These are phyloP conservation scores for Astropecten irregularis DNA, from an alignment of 53 echinoderm and acorn worm species.

Conservation along the genomic window DNA sequence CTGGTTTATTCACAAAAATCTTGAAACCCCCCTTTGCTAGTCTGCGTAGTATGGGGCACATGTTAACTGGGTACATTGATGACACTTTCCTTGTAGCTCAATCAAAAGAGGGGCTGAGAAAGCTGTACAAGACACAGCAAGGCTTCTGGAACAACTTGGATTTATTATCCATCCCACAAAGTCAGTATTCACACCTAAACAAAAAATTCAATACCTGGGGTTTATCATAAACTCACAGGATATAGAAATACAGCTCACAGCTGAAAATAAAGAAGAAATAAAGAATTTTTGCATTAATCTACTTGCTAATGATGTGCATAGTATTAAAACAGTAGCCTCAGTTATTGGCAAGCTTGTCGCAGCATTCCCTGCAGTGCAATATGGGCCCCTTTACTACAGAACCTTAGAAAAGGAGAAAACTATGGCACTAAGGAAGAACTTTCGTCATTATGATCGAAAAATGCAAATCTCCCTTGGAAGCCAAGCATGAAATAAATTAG, in stretches of 20 bases:
- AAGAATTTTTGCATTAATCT: neutral
- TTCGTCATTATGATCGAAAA: slow-evolving; percentile 60
- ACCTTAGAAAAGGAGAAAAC: slow-evolving; percentile 41
- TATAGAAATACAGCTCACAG: slow-evolving; percentile 43
- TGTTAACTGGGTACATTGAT: slow-evolving; percentile 52
- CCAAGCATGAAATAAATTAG: slow-evolving; percentile 42
- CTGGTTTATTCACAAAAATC: slow-evolving; percentile 57
- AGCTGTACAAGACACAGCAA: neutral
- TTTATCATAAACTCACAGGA: slow-evolving; percentile 57
- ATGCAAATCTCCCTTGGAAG: slow-evolving; percentile 36
- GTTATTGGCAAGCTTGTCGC: slow-evolving; percentile 69
- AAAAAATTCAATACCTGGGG: slow-evolving; percentile 54
- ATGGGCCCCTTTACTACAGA: slow-evolving; percentile 60
- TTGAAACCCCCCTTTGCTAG: slow-evolving; percentile 38
- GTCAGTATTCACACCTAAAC: slow-evolving; percentile 55
- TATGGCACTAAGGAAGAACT: slow-evolving; percentile 5
- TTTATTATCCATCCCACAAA: slow-evolving; percentile 52
- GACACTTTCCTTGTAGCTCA: slow-evolving; percentile 25
- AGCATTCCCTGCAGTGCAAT: slow-evolving; percentile 62
- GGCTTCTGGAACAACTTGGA: neutral
- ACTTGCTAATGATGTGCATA: neutral
- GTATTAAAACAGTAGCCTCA: slow-evolving; percentile 51
- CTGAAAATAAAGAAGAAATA: slow-evolving; percentile 32
- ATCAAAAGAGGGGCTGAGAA: neutral
- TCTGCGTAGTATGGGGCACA: slow-evolving; percentile 19